phyloP scores from a whole-genome alignment of 2,888 invertebrate species.

The Oscheius sp. region DNA sequence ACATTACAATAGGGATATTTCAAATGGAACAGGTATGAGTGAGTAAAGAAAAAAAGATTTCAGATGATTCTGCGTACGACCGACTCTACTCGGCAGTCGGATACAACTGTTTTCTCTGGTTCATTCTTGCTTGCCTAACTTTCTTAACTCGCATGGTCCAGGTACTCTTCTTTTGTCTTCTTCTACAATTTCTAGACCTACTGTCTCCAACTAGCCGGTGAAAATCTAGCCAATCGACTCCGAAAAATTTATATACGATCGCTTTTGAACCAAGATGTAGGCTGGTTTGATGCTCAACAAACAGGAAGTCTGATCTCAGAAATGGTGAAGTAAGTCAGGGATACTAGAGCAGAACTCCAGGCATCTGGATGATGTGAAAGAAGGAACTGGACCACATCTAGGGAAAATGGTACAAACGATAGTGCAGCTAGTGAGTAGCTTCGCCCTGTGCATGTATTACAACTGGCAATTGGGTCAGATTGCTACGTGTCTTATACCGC shows the following conservation, averaged over 20 bases:
- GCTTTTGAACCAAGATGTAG: neutral
- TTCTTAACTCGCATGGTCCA: neutral
- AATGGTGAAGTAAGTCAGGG: conserved; percentile 34
- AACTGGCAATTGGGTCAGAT: conserved; percentile 64
- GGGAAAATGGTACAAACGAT: conserved; percentile 54
- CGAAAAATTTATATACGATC: neutral
- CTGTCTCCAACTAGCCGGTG: neutral
- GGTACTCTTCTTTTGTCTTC: neutral
- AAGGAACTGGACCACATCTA: conserved; percentile 64
- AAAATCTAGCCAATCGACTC: neutral
- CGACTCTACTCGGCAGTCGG: neutral
- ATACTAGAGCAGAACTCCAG: conserved; percentile 31
- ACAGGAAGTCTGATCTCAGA: neutral
- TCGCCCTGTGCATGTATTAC: conserved; percentile 54
- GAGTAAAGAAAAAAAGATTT: no score
- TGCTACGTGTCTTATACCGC: conserved; percentile 67
- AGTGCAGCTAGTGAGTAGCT: conserved; percentile 27
- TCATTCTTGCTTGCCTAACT: neutral
- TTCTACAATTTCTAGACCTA: conserved; percentile 7
- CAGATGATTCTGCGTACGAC: no score
- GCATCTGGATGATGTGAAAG: conserved; percentile 63
- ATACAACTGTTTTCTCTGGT: neutral
- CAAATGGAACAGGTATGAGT: no score
- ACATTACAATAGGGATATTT: no score
- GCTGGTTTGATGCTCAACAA: neutral